phyloP scores from a whole-genome alignment of 2,888 invertebrate genomes.

The Rambutsinella grinnellia region DNA sequence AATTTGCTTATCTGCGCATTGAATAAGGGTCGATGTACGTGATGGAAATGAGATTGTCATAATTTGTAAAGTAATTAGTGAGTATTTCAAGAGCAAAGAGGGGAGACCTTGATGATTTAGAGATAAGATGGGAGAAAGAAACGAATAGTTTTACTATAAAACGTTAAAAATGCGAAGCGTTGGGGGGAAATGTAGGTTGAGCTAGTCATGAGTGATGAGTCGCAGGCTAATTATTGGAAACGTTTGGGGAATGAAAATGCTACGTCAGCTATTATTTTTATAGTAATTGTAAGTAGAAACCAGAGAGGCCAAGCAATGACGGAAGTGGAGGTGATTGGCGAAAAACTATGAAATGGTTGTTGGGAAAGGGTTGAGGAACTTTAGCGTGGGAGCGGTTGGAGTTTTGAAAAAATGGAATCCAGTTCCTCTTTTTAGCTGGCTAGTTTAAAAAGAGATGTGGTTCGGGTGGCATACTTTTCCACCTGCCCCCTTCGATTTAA shows the following conservation, averaged over 20 bases:
- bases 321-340: neutral
- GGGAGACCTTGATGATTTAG: conserved; percentile 24
- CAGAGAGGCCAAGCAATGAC: neutral
- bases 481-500: neutral
- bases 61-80: too few relatives aligned
- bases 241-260: neutral
- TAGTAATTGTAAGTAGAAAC: neutral
- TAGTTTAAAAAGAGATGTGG: conserved; percentile 11
- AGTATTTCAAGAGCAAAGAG: conserved; percentile 30
- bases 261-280: neutral
- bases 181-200: neutral
- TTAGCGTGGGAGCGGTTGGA: too few relatives aligned
- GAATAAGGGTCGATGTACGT: too few relatives aligned
- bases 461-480: conserved; percentile 26
- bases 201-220: neutral
- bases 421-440: neutral
- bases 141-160: neutral
- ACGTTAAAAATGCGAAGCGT: too few relatives aligned
- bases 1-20: too few relatives aligned
- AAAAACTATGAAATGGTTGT: too few relatives aligned
- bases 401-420: neutral
- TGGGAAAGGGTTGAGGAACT: conserved; percentile 46
- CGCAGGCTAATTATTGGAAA: neutral
- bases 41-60: too few relatives aligned
- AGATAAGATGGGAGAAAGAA: neutral